Percentiles rank a stretch among this genome's conserved stretches.
Evolutionary conservation across 2,888 invertebrate genomes (phyloP).

Genomic region (Apamea sordens): DNA sequence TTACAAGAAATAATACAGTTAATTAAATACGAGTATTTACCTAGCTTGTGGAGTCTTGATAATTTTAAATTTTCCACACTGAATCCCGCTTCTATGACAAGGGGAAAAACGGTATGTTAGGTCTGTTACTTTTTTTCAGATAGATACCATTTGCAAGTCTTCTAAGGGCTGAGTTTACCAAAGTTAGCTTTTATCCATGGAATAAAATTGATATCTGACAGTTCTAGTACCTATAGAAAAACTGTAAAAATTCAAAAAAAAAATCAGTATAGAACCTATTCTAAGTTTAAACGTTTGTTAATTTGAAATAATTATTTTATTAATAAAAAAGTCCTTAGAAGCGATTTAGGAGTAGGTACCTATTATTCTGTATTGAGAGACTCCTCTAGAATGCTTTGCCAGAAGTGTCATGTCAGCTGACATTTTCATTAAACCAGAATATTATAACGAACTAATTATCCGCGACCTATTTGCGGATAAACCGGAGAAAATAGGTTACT

Average conservation of each 20-base stretch:
- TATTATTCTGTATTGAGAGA: not conserved
- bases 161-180: not conserved
- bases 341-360: not conserved
- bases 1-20: not conserved
- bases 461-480: constrained; percentile 45
- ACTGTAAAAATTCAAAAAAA: too few species aligned
- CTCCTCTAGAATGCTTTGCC: not conserved
- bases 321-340: not conserved
- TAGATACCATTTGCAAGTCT: not conserved
- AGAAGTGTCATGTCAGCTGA: constrained; percentile 7
- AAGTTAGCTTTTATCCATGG: too few species aligned
- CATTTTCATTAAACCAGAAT: constrained; percentile 22
- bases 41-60: not conserved
- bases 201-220: too few species aligned
- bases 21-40: not conserved
- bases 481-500: constrained; percentile 49
- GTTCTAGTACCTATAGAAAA: too few species aligned
- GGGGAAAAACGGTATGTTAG: not conserved
- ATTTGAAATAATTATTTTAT: not conserved
- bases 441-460: constrained; percentile 18
- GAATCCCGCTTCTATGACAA: not conserved
- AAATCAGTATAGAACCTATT: too few species aligned
- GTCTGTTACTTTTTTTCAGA: not conserved
- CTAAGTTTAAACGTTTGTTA: not conserved
- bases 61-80: not conserved